A percentile compares a stretch with the other conserved stretches of the same genome.
Conservation (phyloP, 2,113 vertebrate genomes). For the Pluvialis apricaria region DNA sequence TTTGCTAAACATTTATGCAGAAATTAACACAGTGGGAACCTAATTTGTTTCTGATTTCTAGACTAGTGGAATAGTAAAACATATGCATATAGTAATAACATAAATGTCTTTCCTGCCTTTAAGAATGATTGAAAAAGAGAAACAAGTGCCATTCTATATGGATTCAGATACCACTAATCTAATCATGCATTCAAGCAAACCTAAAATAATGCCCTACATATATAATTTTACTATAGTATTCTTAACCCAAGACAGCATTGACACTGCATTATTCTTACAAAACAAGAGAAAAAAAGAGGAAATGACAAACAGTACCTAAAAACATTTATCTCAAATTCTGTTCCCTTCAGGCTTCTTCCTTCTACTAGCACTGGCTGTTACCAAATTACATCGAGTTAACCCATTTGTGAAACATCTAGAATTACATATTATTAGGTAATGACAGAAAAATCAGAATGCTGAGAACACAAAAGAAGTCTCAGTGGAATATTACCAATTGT, state of each 20-base stretch:
- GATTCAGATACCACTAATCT: not conserved
- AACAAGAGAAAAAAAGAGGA: not conserved
- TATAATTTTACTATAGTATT: not conserved
- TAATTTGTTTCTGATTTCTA: not conserved
- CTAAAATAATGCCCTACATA: not conserved
- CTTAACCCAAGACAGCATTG: not conserved
- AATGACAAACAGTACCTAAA: not conserved
- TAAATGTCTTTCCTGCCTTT: not conserved
- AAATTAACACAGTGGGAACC: slow-evolving; percentile 13
- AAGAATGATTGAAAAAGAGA: not conserved
- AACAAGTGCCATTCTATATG: not conserved
- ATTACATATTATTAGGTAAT: not conserved
- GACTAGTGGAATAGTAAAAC: not conserved
- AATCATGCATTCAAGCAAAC: not conserved
- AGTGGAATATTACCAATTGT: too few species aligned
- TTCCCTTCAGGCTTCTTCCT: not conserved
- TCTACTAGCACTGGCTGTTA: not conserved
- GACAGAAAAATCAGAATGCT: not conserved
- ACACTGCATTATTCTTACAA: not conserved
- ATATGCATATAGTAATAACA: not conserved
- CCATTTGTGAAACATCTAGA: not conserved
- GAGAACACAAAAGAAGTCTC: not conserved
- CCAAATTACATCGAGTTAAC: not conserved
- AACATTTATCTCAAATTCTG: not conserved
- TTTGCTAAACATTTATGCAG: not conserved